phyloP scores from a whole-genome alignment of 2,888 invertebrate species.

The Cryptocheilus praepositus region DNA sequence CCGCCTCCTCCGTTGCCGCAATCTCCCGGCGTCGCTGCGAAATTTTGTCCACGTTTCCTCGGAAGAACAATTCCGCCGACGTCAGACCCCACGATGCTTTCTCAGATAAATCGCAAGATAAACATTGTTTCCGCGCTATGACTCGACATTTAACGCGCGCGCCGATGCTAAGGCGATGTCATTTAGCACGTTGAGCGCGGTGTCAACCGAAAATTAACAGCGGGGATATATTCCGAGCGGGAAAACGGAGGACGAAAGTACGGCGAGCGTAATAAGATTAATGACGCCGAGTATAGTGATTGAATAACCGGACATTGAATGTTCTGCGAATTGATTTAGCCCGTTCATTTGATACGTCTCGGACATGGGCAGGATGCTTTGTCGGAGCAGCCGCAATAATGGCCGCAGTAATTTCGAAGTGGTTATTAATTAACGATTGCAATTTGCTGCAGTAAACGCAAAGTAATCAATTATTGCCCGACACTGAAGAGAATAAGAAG shows the following conservation, averaged over 20 bases:
- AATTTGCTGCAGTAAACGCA: too few species aligned
- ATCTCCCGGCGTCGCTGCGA: slow-evolving; percentile 38
- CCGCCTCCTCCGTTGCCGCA: slow-evolving; percentile 1
- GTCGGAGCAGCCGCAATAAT: too few species aligned
- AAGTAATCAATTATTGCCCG: too few species aligned
- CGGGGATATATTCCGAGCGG: too few species aligned
- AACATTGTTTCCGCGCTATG: not conserved
- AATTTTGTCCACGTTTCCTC: slow-evolving; percentile 19
- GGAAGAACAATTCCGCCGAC: slow-evolving; percentile 7
- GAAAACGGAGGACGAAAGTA: not conserved
- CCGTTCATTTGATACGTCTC: too few species aligned
- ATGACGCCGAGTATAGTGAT: too few species aligned
- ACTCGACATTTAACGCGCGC: not conserved
- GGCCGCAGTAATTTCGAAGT: too few species aligned
- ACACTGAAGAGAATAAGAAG: slow-evolving; percentile 10
- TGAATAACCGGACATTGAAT: too few species aligned
- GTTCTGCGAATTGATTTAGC: too few species aligned
- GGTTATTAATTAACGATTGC: too few species aligned
- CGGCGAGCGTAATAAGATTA: slow-evolving; percentile 1
- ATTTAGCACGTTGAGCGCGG: not conserved
- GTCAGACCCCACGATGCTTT: not conserved
- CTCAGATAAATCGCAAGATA: not conserved
- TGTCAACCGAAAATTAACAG: not conserved
- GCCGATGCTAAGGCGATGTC: too few species aligned
- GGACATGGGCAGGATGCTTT: too few species aligned